Evolutionary conservation across 2,888 invertebrate species (phyloP), one percentile per base, ranked within the genome.

Genomic region (Alloscopus bannaensis): DNA sequence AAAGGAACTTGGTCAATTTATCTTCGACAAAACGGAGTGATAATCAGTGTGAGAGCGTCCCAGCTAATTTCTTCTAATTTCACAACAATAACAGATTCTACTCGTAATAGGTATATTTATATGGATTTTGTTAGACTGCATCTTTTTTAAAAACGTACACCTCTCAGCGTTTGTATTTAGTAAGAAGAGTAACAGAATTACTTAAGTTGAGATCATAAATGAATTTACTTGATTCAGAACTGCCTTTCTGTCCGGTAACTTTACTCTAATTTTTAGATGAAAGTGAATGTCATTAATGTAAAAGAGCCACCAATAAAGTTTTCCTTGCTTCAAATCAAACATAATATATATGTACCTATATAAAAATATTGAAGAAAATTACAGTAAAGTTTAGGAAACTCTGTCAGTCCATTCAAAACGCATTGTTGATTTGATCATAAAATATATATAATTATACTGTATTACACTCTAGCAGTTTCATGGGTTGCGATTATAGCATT

Each of bases 51-150:
- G 18, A n/a, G 18, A n/a, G 8, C 18, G 4, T n/a, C n/a, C 47
- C 18, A 47, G n/a, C 28, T 57, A 57, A 28, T 57, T 57, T 57
- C 57, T 29, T 3, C 28, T 59, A 71, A 36, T 45, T 71, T 59
- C 57, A 71, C 36, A 59, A 47, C 26, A 16, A 47, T 47, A 57
- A 57, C 45, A 47, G 47, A 40, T 55, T n/a, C n/a, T 68, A 26
- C 29, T 22, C 13, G 6, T 16, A 4, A 16, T n/a, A n/a, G 47
- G 18, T 47, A 18, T 16, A n/a, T 18, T 18, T n/a, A 47, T 3
- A 11, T 18, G 8, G 13, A 11, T 47, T n/a, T 18, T 47, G 47
- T 3, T 16, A 18, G 4, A 47, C 26, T 11, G 24, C 55, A 3
- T 55, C n/a, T n/a, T n/a, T n/a, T n/a, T n/a, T n/a, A n/a, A 26